Percentiles rank a stretch among this genome's conserved stretches.
Evolutionary conservation across 2,797 vertebrate genomes (phyloP).

Genomic region (Anableps anableps): DNA sequence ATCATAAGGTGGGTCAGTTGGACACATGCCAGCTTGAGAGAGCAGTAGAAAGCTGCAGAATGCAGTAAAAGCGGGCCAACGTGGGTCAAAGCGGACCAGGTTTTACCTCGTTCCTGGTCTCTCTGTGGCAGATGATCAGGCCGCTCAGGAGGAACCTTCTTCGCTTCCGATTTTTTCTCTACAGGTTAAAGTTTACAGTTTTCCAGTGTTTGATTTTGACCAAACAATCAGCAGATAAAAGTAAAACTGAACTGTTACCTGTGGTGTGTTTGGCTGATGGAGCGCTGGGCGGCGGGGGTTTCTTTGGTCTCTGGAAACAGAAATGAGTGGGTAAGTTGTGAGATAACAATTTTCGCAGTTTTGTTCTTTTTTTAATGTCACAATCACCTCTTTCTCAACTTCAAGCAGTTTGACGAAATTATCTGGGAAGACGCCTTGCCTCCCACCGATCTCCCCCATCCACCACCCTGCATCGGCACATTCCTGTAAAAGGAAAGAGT

Average conservation of each 20-base stretch:
- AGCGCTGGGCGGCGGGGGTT: constrained; percentile 93
- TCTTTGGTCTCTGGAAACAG: constrained; percentile 94
- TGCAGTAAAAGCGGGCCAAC: constrained; percentile 4
- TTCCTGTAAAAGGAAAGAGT: constrained; percentile 77
- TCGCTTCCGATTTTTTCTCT: constrained; percentile 92
- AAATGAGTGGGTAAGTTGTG: constrained; percentile 2
- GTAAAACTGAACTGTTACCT: constrained; percentile 76
- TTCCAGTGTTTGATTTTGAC: constrained; percentile 8
- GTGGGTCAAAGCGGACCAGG: background rate
- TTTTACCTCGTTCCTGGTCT: constrained; percentile 92
- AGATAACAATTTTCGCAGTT: background rate
- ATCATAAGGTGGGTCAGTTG: background rate
- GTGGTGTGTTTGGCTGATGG: constrained; percentile 87
- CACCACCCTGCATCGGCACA: constrained; percentile 97
- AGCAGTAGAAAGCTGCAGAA: constrained; percentile 4
- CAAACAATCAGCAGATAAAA: background rate
- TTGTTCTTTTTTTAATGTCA: background rate
- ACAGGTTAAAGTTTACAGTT: constrained; percentile 67
- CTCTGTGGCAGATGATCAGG: constrained; percentile 93
- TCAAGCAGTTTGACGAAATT: constrained; percentile 98
- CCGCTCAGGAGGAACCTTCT: constrained; percentile 94
- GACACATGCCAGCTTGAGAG: constrained; percentile 16
- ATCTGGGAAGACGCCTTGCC: constrained; percentile 94
- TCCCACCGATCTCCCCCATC: constrained; percentile 93
- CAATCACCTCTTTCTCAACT: constrained; percentile 91